Conservation (phyloP, 2,888 invertebrate species). For the Mayetiola destructor region DNA sequence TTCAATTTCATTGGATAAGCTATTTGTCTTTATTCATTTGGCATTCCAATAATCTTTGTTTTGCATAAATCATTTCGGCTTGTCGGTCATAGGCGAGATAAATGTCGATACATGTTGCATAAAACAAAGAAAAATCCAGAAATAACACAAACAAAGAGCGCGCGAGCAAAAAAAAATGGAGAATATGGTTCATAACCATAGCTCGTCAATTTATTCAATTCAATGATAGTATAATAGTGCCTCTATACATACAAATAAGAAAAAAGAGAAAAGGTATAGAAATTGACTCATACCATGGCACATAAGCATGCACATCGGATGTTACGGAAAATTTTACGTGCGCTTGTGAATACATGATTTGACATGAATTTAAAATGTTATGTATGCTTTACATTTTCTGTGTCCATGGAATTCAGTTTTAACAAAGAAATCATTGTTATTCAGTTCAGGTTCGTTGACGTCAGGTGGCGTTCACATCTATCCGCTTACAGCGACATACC, state of each 20-base stretch:
- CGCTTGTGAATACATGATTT: slow-evolving; percentile 7
- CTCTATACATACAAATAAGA: not conserved
- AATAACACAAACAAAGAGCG: not conserved
- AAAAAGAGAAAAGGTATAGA: too few relatives aligned
- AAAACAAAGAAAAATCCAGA: slow-evolving; percentile 12
- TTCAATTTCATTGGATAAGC: not conserved
- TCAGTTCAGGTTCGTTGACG: too few relatives aligned
- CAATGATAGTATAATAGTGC: not conserved
- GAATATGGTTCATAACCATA: not conserved
- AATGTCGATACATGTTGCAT: not conserved
- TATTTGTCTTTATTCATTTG: too few relatives aligned
- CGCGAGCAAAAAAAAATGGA: not conserved
- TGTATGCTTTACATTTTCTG: too few relatives aligned
- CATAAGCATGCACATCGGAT: too few relatives aligned
- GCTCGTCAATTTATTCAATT: not conserved
- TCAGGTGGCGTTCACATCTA: too few relatives aligned
- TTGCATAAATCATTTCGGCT: not conserved
- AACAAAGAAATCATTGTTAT: too few relatives aligned
- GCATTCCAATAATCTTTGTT: too few relatives aligned
- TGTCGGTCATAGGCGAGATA: not conserved
- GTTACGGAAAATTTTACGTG: too few relatives aligned
- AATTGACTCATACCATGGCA: too few relatives aligned
- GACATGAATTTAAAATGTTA: not conserved
- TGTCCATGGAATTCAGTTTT: too few relatives aligned
- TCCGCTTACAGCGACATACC: too few relatives aligned